Conservation (phyloP, 2,888 invertebrate species). For the Andrena camellia region DNA sequence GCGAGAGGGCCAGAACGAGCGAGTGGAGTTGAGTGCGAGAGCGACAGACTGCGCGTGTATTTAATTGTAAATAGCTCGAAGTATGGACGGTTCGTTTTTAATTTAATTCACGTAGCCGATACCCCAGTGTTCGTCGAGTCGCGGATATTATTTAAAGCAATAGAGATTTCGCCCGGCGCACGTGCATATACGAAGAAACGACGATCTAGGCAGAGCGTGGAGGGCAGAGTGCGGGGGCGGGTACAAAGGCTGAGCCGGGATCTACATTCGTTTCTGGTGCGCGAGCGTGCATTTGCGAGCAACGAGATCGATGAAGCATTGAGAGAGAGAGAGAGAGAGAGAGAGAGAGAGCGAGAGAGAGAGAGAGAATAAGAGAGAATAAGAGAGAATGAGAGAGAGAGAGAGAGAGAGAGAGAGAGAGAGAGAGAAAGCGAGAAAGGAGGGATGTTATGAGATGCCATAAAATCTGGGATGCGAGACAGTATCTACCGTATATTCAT, state of each 20-base stretch:
- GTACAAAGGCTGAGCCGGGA: constrained; percentile 55
- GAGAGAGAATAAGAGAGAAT: constrained; percentile 50
- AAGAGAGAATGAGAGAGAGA: constrained; percentile 19
- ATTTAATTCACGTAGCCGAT: constrained; percentile 73
- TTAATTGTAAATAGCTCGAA: constrained; percentile 81
- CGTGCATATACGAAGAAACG: constrained; percentile 63
- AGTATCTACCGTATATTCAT: constrained; percentile 84
- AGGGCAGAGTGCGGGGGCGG: constrained; percentile 39
- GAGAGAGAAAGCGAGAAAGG: constrained; percentile 16
- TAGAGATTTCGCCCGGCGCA: constrained; percentile 74
- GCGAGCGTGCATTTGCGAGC: constrained; percentile 10
- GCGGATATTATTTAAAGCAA: constrained; percentile 83
- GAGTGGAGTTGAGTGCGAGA: constrained; percentile 42
- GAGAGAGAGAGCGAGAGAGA: neutral
- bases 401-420: too few relatives aligned
- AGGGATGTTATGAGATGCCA: constrained; percentile 77
- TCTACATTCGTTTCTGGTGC: constrained; percentile 32
- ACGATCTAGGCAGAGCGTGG: constrained; percentile 50
- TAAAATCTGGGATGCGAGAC: constrained; percentile 81
- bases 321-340: neutral
- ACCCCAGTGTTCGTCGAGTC: constrained; percentile 80
- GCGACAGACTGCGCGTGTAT: constrained; percentile 74
- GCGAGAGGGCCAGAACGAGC: constrained; percentile 7
- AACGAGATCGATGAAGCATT: constrained; percentile 9
- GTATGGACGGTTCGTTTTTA: constrained; percentile 70